Conservation (phyloP, 2,888 invertebrate genomes). For the Dasysyrphus tricinctus region DNA sequence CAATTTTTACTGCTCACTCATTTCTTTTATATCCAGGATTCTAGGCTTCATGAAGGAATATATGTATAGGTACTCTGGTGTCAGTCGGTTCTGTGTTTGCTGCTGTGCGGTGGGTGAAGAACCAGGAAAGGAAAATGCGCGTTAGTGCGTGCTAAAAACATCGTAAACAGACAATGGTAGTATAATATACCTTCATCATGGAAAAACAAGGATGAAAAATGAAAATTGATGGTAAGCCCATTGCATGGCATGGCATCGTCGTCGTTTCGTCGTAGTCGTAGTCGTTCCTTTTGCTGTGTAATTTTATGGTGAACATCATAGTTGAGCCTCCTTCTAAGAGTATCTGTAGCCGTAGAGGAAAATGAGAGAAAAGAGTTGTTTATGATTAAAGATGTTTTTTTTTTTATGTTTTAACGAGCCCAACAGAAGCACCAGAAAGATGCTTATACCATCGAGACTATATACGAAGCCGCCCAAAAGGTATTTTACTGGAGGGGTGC, state of each 20-base stretch:
- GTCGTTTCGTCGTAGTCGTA: neutral
- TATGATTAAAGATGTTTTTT: conserved; percentile 66
- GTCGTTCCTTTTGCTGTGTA: conserved; percentile 33
- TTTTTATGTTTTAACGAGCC: conserved; percentile 40
- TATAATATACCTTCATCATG: neutral
- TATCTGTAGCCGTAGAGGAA: neutral
- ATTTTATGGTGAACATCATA: conserved; percentile 44
- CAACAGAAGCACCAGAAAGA: conserved; percentile 3
- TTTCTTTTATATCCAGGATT: neutral
- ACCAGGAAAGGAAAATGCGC: conserved; percentile 37
- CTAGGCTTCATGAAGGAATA: neutral
- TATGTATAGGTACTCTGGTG: no score
- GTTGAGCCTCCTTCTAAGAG: conserved; percentile 3
- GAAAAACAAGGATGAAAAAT: conserved; percentile 45
- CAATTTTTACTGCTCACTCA: conserved; percentile 43
- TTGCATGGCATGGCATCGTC: neutral
- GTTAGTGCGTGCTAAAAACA: conserved; percentile 75
- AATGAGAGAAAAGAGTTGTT: conserved; percentile 48
- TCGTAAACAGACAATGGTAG: conserved; percentile 55
- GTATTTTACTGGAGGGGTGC: conserved; percentile 28
- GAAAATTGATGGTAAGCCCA: conserved; percentile 68
- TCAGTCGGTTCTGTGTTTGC: neutral
- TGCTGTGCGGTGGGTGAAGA: neutral
- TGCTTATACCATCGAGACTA: neutral
- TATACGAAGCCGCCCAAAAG: neutral